phyloP scores from a whole-genome alignment of 2,797 vertebrate species.

The Gallinago stenura region DNA sequence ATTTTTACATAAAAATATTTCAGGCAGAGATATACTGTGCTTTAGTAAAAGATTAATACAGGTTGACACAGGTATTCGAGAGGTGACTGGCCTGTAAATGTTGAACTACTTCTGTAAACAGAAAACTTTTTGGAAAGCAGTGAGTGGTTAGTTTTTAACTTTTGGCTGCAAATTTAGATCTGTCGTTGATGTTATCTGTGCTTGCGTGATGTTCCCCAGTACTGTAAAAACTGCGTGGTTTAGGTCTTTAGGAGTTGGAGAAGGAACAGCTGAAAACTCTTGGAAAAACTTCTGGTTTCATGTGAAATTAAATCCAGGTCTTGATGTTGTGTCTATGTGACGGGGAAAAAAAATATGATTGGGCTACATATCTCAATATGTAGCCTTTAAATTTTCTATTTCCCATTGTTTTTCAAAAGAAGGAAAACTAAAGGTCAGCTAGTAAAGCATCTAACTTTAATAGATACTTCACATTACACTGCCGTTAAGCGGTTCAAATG shows the following conservation, averaged over 20 bases:
- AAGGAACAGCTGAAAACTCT: neutral
- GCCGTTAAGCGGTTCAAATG: fast-evolving
- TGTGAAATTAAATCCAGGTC: neutral
- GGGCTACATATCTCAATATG: neutral
- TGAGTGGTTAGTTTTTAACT: neutral
- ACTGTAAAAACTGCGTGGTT: neutral
- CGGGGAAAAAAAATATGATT: neutral
- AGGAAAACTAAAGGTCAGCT: neutral
- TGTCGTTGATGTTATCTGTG: neutral
- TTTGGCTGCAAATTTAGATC: neutral
- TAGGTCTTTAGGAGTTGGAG: neutral
- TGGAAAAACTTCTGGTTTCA: neutral
- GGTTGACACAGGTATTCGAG: neutral
- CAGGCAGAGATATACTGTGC: neutral
- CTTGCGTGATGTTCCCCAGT: neutral
- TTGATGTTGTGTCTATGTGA: neutral
- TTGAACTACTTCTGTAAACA: neutral
- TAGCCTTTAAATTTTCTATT: neutral
- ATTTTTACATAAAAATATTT: neutral
- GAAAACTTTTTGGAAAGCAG: neutral
- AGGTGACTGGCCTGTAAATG: neutral
- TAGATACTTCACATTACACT: neutral
- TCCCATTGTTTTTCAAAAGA: neutral
- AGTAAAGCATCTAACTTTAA: neutral
- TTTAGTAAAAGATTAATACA: neutral